Percentiles rank a stretch among this genome's conserved stretches.
Evolutionary conservation across 2,113 vertebrate species (phyloP).

Genomic region (Nesogale talazaci): DNA sequence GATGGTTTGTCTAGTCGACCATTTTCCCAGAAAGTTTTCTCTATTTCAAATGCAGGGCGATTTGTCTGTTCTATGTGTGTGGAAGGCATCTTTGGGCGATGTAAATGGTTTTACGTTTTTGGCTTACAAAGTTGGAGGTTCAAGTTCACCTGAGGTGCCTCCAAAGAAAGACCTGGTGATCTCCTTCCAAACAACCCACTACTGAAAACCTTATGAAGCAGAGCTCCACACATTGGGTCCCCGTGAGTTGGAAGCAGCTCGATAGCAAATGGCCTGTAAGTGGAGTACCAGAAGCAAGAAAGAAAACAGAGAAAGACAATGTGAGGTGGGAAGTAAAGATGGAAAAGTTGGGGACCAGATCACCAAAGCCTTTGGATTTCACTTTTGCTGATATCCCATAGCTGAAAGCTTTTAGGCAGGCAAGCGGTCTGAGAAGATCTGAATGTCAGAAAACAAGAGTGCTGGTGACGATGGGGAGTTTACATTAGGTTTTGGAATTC

Average conservation of each 20-base stretch:
- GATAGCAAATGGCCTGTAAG: background rate
- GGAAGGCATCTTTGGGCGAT: background rate
- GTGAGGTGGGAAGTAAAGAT: background rate
- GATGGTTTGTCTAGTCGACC: too few relatives aligned
- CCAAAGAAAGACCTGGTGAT: background rate
- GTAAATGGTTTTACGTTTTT: background rate
- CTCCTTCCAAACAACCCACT: background rate
- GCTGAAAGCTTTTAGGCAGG: constrained; percentile 21
- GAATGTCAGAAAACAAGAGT: constrained; percentile 48
- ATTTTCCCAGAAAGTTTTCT: too few relatives aligned
- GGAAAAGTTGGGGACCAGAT: constrained; percentile 51
- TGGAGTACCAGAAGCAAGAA: constrained; percentile 38
- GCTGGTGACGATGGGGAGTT: constrained; percentile 43
- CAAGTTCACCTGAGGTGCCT: background rate
- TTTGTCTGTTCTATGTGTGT: background rate
- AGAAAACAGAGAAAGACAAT: background rate
- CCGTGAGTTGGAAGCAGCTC: background rate
- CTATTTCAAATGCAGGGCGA: background rate
- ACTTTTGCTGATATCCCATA: background rate
- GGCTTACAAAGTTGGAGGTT: background rate
- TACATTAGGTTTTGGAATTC: constrained; percentile 57
- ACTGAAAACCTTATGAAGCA: background rate
- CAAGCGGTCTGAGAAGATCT: constrained; percentile 49
- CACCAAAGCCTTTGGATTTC: constrained; percentile 19
- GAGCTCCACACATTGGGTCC: background rate